Evolutionary conservation across 2,888 invertebrate genomes (phyloP), one percentile per base, ranked within the genome.

Genomic region (Cheilosia pagana): DNA sequence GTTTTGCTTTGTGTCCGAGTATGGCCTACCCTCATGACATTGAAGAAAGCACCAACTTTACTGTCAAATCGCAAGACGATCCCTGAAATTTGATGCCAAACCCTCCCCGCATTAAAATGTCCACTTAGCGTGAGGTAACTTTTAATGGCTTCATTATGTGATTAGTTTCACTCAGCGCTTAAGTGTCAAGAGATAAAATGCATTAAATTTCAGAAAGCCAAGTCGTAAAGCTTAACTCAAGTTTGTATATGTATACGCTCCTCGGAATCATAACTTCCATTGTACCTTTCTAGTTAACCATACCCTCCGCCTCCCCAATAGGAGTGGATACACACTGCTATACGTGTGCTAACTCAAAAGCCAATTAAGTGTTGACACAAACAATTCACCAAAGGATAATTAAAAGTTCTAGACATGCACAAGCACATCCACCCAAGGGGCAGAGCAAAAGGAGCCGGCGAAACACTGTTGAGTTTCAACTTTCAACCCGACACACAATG

Each of bases 361-460:
- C 85, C 81, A 85, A 85, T 85, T 85, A 85, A 85, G 85, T 81
- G 85, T 85, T 81, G 85, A 85, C 85, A 85, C 75, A 85, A 79
- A 76, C 81, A 85, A 85, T 85, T 76, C 85, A 85, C 85, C 81
- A 62, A 85, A 85, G 85, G 81, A 85, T 85, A 85, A 81, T 85
- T 85, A 85, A 85, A 85, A 85, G 75, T 85, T 85, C 85, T 81
- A 81, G 75, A 85, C 79, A 79, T 83, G 75, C 70, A 28, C 23
- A 4, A 4, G 23, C 23, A 77, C 68, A 77, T 55, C 57, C 39
- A 67, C 45, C 31, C 16, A 53, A 31, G 31, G 16, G 43, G 12
- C n/a, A 14, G 21, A n/a, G 41, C 16, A 55, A 25, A 28, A 8
- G 14, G 12, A 12, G 23, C 12, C n/a, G 12, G 35, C 25, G 19